These are phyloP conservation scores for Thera obeliscata DNA, from an alignment of 2,888 invertebrate species.

Conservation along the genomic window DNA sequence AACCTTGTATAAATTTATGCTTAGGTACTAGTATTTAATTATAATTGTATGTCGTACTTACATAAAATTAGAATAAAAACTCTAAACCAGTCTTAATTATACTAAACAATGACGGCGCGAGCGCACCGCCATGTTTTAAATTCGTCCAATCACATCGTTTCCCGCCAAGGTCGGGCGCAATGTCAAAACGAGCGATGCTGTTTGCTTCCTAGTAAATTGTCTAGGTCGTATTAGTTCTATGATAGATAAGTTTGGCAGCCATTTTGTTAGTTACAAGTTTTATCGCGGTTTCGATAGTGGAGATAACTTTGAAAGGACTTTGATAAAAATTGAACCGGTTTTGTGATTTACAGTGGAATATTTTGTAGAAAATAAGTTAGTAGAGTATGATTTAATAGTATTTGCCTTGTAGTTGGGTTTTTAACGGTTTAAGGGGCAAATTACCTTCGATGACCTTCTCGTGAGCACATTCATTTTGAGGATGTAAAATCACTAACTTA, in stretches of 20 bases:
- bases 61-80: slow-evolving; percentile 46
- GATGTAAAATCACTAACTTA: too few species aligned
- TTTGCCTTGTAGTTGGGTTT: too few species aligned
- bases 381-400: too few species aligned
- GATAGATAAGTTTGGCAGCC: slow-evolving; percentile 73
- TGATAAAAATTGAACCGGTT: slow-evolving; percentile 43
- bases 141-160: slow-evolving; percentile 67
- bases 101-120: slow-evolving; percentile 76
- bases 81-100: slow-evolving; percentile 79
- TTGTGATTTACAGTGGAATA: slow-evolving; percentile 4
- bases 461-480: too few species aligned
- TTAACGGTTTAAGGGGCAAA: too few species aligned
- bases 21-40: too few species aligned
- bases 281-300: slow-evolving; percentile 42
- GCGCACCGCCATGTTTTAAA: slow-evolving; percentile 72
- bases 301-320: slow-evolving; percentile 35
- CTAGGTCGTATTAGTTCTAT: slow-evolving; percentile 72
- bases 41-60: too few species aligned
- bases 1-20: too few species aligned
- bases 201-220: slow-evolving; percentile 76
- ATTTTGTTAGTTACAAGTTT: slow-evolving; percentile 62
- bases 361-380: background rate
- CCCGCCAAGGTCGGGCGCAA: slow-evolving; percentile 75
- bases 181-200: slow-evolving; percentile 66
- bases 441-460: too few species aligned